These are phyloP conservation scores for Cathartes aura DNA, from an alignment of 2,113 vertebrate genomes.

Conservation along the genomic window DNA sequence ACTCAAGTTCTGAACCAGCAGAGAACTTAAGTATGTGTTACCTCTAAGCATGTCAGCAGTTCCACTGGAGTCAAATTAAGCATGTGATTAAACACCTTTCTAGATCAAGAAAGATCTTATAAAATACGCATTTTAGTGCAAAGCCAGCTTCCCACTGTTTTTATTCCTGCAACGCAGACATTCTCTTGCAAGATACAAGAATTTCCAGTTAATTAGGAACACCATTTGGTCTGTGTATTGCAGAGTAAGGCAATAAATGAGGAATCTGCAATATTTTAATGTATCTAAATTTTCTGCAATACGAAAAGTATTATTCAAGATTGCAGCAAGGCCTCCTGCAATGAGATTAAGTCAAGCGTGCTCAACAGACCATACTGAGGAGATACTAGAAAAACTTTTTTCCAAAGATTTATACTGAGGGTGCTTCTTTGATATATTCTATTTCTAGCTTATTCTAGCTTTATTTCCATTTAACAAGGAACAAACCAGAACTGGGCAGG, in stretches of 20 bases:
- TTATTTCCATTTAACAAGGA: neutral
- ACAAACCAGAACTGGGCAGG: neutral
- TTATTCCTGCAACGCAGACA: too few relatives aligned
- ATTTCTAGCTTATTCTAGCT: neutral
- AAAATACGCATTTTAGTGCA: neutral
- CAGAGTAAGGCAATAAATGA: neutral
- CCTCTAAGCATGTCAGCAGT: neutral
- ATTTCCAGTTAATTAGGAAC: neutral
- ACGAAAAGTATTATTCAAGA: neutral
- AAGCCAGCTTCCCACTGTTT: neutral
- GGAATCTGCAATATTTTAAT: neutral
- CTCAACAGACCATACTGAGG: neutral
- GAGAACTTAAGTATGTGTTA: rapidly evolving
- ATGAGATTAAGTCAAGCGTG: too few relatives aligned
- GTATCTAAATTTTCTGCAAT: neutral
- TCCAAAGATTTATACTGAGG: neutral
- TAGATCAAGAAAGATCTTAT: neutral
- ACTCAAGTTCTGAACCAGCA: neutral
- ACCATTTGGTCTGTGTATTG: neutral
- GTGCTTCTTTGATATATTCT: neutral
- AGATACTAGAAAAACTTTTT: neutral
- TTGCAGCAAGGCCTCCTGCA: neutral
- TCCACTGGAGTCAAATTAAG: neutral
- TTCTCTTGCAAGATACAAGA: neutral
- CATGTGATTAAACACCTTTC: neutral